Evolutionary conservation across 2,113 vertebrate species (phyloP), one percentile per base, ranked within the genome.

Genomic region (Ammospiza caudacuta): DNA sequence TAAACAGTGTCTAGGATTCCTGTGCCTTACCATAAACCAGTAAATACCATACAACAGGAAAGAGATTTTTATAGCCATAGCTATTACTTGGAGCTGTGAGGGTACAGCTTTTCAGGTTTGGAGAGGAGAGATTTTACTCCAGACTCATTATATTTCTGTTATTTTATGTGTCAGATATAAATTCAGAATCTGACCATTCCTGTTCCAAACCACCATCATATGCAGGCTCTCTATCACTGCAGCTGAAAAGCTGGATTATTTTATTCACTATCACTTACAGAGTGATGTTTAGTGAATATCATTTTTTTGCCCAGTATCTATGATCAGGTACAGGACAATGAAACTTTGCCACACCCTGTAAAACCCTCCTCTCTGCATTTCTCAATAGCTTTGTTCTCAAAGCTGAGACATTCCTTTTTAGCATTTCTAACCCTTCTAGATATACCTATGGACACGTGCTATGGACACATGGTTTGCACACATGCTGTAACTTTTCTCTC

Each of bases 1-100:
- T 91, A 95, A 96, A 87, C 33, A 82, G 27, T 33, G 93, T 72
- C 31, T 62, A 97, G 43, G 61, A 85, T 77, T 24, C 29, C 47
- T 95, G 70, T 91, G 86, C 54, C 59, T 95, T 37, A 70, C 24
- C 18, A 66, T 92, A 95, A 98, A 92, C 28, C 78, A 97, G 76
- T 89, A 96, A 97, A 89, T 62, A 95, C 24, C 49, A 9, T 63
- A 77, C 22, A 91, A 59, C 29, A 63, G 24, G 57, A 91, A 96
- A 97, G 18, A 79, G n/a, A 44, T 54, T 76, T 95, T 96, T 87
- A 78, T 72, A 91, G n/a, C 35, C 23, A 16, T 63, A 87, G 57
- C 25, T 97, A 92, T 96, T 88, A 93, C 84, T 96, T 91, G 67
- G 33, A 84, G 46, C 46, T 92, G 41, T 75, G 78, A 95, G 35